Evolutionary conservation across 2,113 vertebrate species (phyloP), one percentile per base, ranked within the genome.

Genomic region (Cavia aperea): DNA sequence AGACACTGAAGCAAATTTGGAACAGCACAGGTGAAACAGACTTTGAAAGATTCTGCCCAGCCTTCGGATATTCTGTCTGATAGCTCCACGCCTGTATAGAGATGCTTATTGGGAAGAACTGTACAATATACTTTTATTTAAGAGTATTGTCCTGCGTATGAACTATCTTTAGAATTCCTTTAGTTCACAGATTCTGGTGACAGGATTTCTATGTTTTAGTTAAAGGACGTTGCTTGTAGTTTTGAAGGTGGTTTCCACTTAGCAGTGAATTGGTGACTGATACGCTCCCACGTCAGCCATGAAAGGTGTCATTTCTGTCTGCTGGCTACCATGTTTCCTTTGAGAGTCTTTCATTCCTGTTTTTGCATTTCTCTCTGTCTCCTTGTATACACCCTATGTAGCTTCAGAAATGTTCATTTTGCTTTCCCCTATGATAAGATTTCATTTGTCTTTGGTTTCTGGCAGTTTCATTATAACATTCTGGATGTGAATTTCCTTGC

Each of bases 81-180:
- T 86, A 33, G 62, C 77, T 81, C 56, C 73, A 65, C 29, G 39
- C 54, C 86, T 58, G 12, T 46, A 85, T 90, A 54, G 81, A 73
- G 93, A 77, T 51, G 43, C 24, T 90, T 26, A 19, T 1, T 66
- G 73, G 65, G 51, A 82, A 65, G 23, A 58, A 77, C 36, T 16
- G 24, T 77, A 7, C 3, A 14, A 9, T 13, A 33, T 31, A 29
- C 8, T 85, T 92, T 85, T 72, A 63, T 23, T 49, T 92, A 65
- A 62, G 81, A 56, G 79, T 82, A n/a, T 65, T 83, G 78, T 86
- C 39, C 84, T 79, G 16, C 31, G 15, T 68, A 9, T 62, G 56
- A 66, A 11, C 26, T 83, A 26, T 43, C 24, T 56, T 94, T 79
- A 89, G 73, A 62, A 26, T 93, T 90, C 93, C 73, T 93, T 88